These are phyloP conservation scores for Apteryx owenii DNA, from an alignment of 2,113 vertebrate species.

Conservation along the genomic window DNA sequence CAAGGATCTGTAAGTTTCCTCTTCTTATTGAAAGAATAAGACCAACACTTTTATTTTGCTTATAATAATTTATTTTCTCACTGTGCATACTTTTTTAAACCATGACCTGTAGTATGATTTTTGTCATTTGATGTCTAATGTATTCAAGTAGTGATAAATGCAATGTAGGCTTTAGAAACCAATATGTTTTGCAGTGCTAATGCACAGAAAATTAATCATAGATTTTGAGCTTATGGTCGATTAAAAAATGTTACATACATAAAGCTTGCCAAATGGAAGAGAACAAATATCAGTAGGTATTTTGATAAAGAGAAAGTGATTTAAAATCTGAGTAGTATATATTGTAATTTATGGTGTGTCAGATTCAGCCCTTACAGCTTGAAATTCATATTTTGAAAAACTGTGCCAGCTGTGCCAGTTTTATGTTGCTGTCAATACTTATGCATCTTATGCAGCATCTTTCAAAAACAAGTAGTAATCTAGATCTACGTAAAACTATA, in stretches of 20 bases:
- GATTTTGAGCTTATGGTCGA: background rate
- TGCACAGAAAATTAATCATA: background rate
- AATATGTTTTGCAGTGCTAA: background rate
- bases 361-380: background rate
- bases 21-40: background rate
- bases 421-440: background rate
- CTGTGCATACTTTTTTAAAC: rapidly evolving
- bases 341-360: background rate
- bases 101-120: background rate
- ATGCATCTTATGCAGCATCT: background rate
- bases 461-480: background rate
- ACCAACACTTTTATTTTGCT: background rate
- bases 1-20: slow-evolving; percentile 80
- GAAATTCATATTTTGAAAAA: background rate
- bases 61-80: background rate
- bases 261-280: background rate
- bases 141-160: background rate
- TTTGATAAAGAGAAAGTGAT: background rate
- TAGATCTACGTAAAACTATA: background rate
- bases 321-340: background rate
- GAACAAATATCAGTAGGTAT: background rate
- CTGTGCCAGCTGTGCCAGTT: background rate
- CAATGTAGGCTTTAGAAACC: background rate
- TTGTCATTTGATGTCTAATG: background rate
- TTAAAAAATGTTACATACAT: background rate